Evolutionary conservation across 1,140 invertebrate species (phyloP).

Genomic region (Cydia strobilella): DNA sequence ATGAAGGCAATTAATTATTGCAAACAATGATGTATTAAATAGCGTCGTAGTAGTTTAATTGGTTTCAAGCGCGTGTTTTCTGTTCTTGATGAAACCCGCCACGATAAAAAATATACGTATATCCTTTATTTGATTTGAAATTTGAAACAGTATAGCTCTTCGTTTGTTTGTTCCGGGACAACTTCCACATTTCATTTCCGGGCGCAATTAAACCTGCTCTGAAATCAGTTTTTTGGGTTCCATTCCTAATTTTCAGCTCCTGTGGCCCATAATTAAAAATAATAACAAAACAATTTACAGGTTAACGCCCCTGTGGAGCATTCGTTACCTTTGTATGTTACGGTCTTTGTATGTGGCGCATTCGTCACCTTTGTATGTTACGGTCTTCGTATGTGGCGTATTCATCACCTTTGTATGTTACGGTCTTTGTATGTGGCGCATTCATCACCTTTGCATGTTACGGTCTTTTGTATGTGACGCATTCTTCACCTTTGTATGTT

Average conservation of each 20-base stretch:
- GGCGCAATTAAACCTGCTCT: conserved; percentile 62
- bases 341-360: too few relatives aligned
- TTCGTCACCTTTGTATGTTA: too few relatives aligned
- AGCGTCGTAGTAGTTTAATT: not conserved
- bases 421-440: too few relatives aligned
- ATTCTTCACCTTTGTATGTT: too few relatives aligned
- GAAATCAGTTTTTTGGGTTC: conserved; percentile 43
- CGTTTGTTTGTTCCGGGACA: conserved; percentile 53
- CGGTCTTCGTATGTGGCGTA: too few relatives aligned
- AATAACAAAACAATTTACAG: too few relatives aligned
- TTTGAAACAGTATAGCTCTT: conserved; percentile 39
- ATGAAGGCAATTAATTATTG: conserved; percentile 24
- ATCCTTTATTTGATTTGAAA: conserved; percentile 33
- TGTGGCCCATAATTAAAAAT: not conserved
- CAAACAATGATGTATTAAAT: conserved; percentile 17
- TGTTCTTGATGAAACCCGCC: not conserved
- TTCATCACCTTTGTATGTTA: too few relatives aligned
- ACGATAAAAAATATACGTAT: conserved; percentile 1
- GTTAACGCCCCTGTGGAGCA: too few relatives aligned
- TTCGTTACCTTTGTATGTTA: too few relatives aligned
- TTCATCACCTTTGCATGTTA: too few relatives aligned
- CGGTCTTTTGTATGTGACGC: too few relatives aligned
- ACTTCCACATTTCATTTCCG: conserved; percentile 57
- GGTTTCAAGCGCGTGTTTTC: not conserved
- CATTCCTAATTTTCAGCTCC: conserved; percentile 5